These are phyloP conservation scores for Cheilosia scutellata DNA, from an alignment of 2,888 invertebrate genomes.

Conservation along the genomic window DNA sequence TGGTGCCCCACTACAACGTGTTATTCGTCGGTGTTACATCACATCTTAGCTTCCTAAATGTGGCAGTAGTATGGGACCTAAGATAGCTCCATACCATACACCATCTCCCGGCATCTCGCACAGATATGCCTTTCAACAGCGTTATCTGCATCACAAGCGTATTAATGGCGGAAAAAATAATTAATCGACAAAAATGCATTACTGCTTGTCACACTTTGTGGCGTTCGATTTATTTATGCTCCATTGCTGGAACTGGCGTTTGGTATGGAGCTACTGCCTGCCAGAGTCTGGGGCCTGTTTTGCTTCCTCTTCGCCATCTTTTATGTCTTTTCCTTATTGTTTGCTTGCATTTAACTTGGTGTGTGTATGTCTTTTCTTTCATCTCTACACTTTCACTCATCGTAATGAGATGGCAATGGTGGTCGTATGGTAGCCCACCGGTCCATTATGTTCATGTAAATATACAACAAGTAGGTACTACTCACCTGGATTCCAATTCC, in stretches of 20 bases:
- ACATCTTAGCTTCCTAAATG: constrained; percentile 64
- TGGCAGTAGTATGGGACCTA: constrained; percentile 4
- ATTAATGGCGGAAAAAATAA: constrained; percentile 62
- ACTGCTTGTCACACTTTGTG: constrained; percentile 69
- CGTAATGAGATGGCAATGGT: constrained; percentile 5
- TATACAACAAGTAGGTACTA: constrained; percentile 16
- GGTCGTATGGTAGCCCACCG: background rate
- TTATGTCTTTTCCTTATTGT: constrained; percentile 41
- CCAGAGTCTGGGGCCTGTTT: constrained; percentile 19
- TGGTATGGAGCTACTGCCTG: background rate
- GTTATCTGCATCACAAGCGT: constrained; percentile 64
- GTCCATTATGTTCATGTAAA: constrained; percentile 6
- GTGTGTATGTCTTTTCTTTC: constrained; percentile 12
- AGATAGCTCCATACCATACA: constrained; percentile 1
- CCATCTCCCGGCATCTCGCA: constrained; percentile 29
- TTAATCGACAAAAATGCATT: constrained; percentile 71
- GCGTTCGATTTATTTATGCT: constrained; percentile 70
- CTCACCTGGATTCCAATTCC: constrained; percentile 89
- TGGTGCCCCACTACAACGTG: constrained; percentile 37
- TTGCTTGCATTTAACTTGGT: constrained; percentile 26
- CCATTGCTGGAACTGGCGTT: constrained; percentile 44
- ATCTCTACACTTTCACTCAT: constrained; percentile 71
- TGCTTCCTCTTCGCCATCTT: constrained; percentile 61
- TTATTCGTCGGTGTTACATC: constrained; percentile 57
- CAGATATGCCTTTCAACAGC: constrained; percentile 59